Evolutionary conservation across 2,888 invertebrate genomes (phyloP).

Genomic region (Seladonia tumulorum): DNA sequence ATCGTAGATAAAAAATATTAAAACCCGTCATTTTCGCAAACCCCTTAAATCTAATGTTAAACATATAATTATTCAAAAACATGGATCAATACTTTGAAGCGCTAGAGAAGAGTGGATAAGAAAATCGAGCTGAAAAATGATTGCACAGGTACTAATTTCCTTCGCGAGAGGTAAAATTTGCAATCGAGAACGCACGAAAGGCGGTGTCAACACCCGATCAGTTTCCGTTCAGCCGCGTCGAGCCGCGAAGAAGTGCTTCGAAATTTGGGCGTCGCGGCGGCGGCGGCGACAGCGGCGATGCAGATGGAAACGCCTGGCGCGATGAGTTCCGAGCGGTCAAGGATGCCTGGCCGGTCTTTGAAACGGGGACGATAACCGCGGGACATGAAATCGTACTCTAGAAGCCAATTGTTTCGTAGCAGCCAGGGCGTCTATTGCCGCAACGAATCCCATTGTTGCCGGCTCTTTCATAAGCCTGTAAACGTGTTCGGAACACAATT

Average conservation of each 20-base stretch:
- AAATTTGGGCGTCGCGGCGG: background rate
- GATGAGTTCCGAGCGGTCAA: background rate
- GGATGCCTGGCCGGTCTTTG: background rate
- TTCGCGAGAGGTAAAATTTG: background rate
- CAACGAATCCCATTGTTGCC: conserved; percentile 57
- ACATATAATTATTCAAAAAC: background rate
- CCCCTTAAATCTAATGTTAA: background rate
- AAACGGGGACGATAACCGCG: conserved; percentile 10
- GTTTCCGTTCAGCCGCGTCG: background rate
- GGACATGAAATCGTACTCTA: background rate
- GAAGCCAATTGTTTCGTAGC: conserved; percentile 35
- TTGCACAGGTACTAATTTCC: background rate
- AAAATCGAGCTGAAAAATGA: background rate
- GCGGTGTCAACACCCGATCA: background rate
- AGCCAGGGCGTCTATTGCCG: conserved; percentile 31
- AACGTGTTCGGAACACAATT: conserved; percentile 36
- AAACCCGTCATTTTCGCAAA: too few species aligned
- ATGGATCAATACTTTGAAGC: background rate
- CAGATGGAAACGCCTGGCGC: conserved; percentile 1
- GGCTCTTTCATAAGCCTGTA: conserved; percentile 40
- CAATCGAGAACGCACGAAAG: background rate
- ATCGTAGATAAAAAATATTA: background rate
- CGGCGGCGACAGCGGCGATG: background rate
- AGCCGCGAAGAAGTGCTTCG: background rate
- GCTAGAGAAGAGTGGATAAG: background rate